Conservation (phyloP, 30 jellyfish, hydroid and myxozoan genomes). For the Morbakka virulenta region DNA sequence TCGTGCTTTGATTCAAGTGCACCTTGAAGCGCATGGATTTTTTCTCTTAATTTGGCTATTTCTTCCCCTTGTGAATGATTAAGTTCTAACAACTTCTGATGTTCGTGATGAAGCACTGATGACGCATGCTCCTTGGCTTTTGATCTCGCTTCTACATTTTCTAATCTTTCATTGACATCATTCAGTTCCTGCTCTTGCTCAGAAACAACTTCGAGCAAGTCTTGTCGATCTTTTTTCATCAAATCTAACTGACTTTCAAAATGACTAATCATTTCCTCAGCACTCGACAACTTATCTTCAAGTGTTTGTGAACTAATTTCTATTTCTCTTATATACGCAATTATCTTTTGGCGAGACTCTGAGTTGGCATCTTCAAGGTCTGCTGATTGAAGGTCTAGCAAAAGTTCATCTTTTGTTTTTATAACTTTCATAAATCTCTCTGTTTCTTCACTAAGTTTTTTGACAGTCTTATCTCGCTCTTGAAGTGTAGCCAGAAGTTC, state of each 20-base stretch:
- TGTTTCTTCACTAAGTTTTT: conserved; percentile 23
- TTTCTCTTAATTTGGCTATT: conserved; percentile 68
- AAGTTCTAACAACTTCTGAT: conserved; percentile 51
- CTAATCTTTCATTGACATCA: conserved; percentile 68
- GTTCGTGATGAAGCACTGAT: conserved; percentile 61
- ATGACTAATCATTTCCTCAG: conserved; percentile 57
- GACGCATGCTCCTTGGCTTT: conserved; percentile 78
- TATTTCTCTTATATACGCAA: conserved; percentile 48
- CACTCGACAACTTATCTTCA: conserved; percentile 37
- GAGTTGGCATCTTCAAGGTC: conserved; percentile 37
- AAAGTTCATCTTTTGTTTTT: conserved; percentile 53
- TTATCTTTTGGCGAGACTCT: conserved; percentile 49
- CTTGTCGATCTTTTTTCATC: conserved; percentile 58
- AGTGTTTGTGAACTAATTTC: conserved; percentile 8
- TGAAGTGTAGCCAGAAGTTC: not conserved
- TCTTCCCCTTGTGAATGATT: conserved; percentile 70
- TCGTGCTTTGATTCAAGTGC: conserved; percentile 43
- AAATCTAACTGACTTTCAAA: conserved; percentile 49
- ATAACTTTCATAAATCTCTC: conserved; percentile 70
- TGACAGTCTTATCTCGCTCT: not conserved
- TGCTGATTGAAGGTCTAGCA: conserved; percentile 52
- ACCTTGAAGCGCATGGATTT: conserved; percentile 51
- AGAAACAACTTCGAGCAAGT: conserved; percentile 8
- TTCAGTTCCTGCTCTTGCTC: conserved; percentile 55
- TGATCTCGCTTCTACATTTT: conserved; percentile 59